These are phyloP conservation scores for Sesia apiformis DNA, from an alignment of 2,888 invertebrate species.

Conservation along the genomic window DNA sequence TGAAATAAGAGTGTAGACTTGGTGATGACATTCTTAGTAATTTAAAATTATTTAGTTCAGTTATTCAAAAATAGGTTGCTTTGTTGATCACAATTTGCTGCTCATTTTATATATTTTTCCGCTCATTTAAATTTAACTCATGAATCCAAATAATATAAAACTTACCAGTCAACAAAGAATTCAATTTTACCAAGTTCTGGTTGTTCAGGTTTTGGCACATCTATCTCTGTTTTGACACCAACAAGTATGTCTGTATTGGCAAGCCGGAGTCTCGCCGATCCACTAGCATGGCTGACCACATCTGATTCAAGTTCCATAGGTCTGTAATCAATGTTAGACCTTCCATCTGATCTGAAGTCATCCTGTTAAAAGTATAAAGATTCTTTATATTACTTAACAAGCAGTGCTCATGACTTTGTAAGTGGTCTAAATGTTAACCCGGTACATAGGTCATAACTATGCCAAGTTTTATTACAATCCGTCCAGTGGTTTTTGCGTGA, in stretches of 20 bases:
- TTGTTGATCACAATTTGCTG: too few relatives aligned
- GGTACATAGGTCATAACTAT: too few relatives aligned
- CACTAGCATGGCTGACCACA: constrained; percentile 88
- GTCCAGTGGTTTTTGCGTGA: too few relatives aligned
- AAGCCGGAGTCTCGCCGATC: constrained; percentile 87
- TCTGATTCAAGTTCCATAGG: constrained; percentile 91
- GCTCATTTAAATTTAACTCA: too few relatives aligned
- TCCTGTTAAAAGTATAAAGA: constrained; percentile 72
- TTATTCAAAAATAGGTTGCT: too few relatives aligned
- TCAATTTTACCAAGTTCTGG: constrained; percentile 91
- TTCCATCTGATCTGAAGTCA: constrained; percentile 89
- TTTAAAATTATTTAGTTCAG: too few relatives aligned
- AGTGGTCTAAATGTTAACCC: too few relatives aligned
- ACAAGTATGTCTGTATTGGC: constrained; percentile 96
- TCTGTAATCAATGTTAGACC: constrained; percentile 85
- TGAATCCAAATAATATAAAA: not conserved
- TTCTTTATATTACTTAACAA: not conserved
- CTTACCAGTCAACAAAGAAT: constrained; percentile 96
- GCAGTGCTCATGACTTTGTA: not conserved
- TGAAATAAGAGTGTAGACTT: too few relatives aligned
- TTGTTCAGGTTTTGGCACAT: constrained; percentile 81
- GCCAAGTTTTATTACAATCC: not conserved
- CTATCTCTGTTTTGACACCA: constrained; percentile 92
- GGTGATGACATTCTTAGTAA: too few relatives aligned
- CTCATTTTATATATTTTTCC: too few relatives aligned